A percentile compares a stretch with the other conserved stretches of the same genome.
Evolutionary conservation across 1,140 invertebrate genomes (phyloP).

Genomic region (Sitodiplosis mosellana): DNA sequence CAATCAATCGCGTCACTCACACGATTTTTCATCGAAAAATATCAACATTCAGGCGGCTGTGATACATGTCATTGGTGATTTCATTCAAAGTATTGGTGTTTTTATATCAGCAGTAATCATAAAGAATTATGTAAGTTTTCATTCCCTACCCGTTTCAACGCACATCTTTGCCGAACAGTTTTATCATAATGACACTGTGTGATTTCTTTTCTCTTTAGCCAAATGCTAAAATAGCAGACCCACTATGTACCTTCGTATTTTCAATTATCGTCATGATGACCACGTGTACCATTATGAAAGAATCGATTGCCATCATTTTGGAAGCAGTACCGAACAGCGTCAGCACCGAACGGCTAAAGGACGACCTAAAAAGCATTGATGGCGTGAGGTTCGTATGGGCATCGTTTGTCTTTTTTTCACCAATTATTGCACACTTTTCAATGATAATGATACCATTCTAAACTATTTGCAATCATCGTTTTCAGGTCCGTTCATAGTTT

Average conservation of each 20-base stretch:
- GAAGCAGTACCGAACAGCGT: conserved; percentile 52
- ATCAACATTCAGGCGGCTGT: conserved; percentile 79
- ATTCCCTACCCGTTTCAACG: too few relatives aligned
- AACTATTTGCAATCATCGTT: too few relatives aligned
- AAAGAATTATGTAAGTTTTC: conserved; percentile 50
- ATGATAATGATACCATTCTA: too few relatives aligned
- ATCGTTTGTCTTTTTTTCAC: too few relatives aligned
- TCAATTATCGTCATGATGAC: conserved; percentile 67
- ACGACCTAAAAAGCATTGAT: conserved; percentile 34
- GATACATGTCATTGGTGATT: conserved; percentile 81
- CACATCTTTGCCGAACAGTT: not conserved
- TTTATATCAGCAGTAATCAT: conserved; percentile 68
- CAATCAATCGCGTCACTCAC: not conserved
- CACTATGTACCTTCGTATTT: conserved; percentile 78
- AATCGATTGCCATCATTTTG: conserved; percentile 58
- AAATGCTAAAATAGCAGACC: conserved; percentile 60
- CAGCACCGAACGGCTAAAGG: conserved; percentile 22
- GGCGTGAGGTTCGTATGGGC: conserved; percentile 44
- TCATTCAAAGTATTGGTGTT: conserved; percentile 77
- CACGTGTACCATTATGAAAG: conserved; percentile 52
- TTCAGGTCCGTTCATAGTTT: conserved; percentile 49
- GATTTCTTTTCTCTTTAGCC: conserved; percentile 30
- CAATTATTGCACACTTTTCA: too few relatives aligned
- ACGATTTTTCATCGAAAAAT: conserved; percentile 26
- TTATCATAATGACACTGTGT: not conserved